These are phyloP conservation scores for Chaetops frenatus DNA, from an alignment of 2,113 vertebrate genomes.

Conservation along the genomic window DNA sequence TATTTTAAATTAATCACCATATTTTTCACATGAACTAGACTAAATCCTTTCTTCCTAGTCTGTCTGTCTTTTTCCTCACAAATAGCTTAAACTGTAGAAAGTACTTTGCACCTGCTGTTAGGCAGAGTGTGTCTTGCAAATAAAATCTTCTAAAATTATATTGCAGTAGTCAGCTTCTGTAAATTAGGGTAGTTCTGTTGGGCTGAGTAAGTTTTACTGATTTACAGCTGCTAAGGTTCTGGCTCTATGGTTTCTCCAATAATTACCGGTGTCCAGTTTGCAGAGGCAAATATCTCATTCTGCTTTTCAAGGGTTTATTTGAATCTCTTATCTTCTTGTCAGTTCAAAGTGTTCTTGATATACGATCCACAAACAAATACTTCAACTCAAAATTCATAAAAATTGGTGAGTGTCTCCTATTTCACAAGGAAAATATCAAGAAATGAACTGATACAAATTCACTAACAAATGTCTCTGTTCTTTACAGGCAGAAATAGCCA, in stretches of 20 bases:
- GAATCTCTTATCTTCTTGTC: background rate
- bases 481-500: background rate
- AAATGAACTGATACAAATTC: background rate
- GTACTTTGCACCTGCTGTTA: background rate
- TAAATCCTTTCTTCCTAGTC: background rate
- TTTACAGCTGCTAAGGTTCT: background rate
- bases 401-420: background rate
- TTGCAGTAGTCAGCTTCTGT: background rate
- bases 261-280: background rate
- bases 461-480: background rate
- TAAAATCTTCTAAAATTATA: background rate
- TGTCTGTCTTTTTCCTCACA: background rate
- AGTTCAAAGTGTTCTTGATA: background rate
- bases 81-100: background rate
- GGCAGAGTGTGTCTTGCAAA: background rate
- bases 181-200: background rate
- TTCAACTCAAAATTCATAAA: background rate
- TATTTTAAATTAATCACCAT: background rate
- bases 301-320: background rate
- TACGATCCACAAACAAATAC: background rate
- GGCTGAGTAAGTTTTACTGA: background rate
- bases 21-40: background rate
- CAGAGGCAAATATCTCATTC: background rate
- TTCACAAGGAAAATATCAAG: background rate
- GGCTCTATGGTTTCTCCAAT: background rate